Base-by-base conservation (phyloP, 2,888 invertebrate species). In the Noctua janthe region DNA sequence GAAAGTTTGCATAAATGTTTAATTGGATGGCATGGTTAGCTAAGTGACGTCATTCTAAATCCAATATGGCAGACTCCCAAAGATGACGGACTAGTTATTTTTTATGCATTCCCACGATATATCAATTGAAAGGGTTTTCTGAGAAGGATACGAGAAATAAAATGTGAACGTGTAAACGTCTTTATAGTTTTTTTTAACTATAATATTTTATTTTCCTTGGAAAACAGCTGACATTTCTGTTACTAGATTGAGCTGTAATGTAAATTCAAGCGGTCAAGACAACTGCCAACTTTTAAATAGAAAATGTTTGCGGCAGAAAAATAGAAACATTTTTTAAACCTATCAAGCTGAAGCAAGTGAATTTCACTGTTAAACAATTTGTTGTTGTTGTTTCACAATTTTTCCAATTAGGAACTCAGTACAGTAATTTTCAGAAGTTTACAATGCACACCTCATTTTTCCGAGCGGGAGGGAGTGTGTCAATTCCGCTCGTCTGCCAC, bases 331-430 rank as follows among this genome's bases (percentile, higher is more conserved):
- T 6, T 62, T 59, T 75, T n/a, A n/a, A 8, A 69, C n/a, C 13
- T 7, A 43, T 2, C 1, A 11, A 62, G 10, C 43, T n/a, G 67
- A 35, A 69, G 59, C n/a, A n/a, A 70, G 39, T 81, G 49, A 23
- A 64, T 82, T 76, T 54, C 51, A 51, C 35, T 70, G 62, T n/a
- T n/a, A n/a, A n/a, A n/a, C n/a, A n/a, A n/a, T n/a, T n/a, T n/a
- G n/a, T n/a, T n/a, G n/a, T n/a, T n/a, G n/a, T n/a, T n/a, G n/a
- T 82, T 80, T 75, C 62, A 23, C 54, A 76, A 47, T 82, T 59
- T 62, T 51, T 11, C 59, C n/a, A 62, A 80, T 82, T 62, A 54
- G n/a, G 8, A 3, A 17, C 4, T 17, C 39, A 74, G 23, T 35
- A 17, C n/a, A 59, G 59, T 4, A 39, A 23, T 51, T 10, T 13